Evolutionary conservation across 2,113 vertebrate genomes (phyloP), one percentile per base, ranked within the genome.

Genomic region (Alouatta palliata): DNA sequence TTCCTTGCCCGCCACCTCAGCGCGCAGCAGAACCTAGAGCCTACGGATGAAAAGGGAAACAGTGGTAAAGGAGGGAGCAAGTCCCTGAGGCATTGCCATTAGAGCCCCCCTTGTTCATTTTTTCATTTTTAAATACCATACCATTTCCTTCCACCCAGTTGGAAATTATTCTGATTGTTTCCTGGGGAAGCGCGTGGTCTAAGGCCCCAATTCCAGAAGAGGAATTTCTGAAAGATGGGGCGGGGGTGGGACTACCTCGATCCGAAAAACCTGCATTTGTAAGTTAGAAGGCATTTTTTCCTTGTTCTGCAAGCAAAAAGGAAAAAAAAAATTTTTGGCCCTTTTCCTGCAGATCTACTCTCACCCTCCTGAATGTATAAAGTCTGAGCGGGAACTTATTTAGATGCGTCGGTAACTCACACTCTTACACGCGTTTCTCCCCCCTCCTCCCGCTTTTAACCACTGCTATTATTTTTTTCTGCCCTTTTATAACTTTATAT

Each of bases 101-200:
- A 93, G 94, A 93, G 79, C 77, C 25, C n/a, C 87, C 35, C 80
- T 97, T 64, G 49, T 85, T 11, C 45, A 61, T 82, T 82, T 97
- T 64, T 94, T 94, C 80, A 82, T 92, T 92, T 95, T 95, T 87
- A 95, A 96, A 97, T n/a, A 95, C 80, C 87, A 97, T n/a, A 95
- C 80, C 87, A 77, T 92, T 97, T 97, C 68, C 81, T 98, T 96
- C 96, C 82, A 87, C 94, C 61, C 70, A 17, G 68, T 94, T 93
- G 92, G 94, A 96, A 97, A 87, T 92, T 91, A 95, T 90, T 97
- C 85, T 90, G 94, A 93, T 95, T 96, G 79, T 97, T 98, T 97
- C 79, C 91, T 95, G 64, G 86, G 89, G 86, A 95, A 96, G 35
- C 35, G 12, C n/a, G 40, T 30, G 49, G 82, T 73, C 73, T 81